Conservation (phyloP, 2,113 vertebrate genomes). For the Numida meleagris region DNA sequence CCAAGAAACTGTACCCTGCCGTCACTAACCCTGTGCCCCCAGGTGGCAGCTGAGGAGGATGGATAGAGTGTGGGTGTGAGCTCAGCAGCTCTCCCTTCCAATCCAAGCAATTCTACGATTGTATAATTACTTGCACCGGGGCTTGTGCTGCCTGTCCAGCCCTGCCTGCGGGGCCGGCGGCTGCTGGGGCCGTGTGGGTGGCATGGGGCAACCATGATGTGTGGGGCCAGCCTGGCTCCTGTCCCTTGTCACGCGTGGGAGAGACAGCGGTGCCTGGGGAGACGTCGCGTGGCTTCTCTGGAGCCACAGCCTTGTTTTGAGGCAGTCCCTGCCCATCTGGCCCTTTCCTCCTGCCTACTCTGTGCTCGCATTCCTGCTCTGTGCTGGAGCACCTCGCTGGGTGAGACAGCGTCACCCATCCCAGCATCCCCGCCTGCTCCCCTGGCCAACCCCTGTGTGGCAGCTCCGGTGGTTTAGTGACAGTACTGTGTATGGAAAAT, state of each 20-base stretch:
- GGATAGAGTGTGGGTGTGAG: neutral
- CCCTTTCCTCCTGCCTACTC: neutral
- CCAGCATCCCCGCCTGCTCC: neutral
- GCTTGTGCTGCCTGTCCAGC: neutral
- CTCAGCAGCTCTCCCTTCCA: neutral
- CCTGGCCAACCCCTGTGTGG: neutral
- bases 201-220: neutral
- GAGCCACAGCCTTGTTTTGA: constrained; percentile 1
- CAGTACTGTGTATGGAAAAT: neutral
- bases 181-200: fast-evolving
- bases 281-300: neutral
- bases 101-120: neutral
- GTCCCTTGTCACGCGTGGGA: neutral
- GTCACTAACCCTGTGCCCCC: neutral
- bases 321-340: neutral
- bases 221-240: neutral
- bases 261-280: neutral
- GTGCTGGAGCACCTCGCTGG: fast-evolving
- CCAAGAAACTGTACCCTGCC: neutral
- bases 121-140: neutral
- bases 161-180: neutral
- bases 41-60: neutral
- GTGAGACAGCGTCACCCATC: neutral
- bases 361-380: neutral
- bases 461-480: neutral